phyloP scores from a whole-genome alignment of 2,113 vertebrate species.

The Rhea pennata region DNA sequence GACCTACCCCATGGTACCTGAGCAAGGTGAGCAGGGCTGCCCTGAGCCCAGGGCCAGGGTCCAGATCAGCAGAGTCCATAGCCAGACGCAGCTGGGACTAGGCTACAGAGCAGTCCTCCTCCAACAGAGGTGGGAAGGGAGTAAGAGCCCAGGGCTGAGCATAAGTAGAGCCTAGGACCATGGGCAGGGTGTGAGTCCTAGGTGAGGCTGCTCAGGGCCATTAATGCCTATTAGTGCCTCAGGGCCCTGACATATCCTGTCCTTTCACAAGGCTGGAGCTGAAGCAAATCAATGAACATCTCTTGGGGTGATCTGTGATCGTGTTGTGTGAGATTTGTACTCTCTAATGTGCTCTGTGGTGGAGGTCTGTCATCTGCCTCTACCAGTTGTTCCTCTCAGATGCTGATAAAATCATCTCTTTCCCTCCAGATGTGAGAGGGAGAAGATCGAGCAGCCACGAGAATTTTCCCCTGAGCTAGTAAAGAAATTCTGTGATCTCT shows the following conservation, averaged over 20 bases:
- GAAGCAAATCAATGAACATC: neutral
- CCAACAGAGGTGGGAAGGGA: neutral
- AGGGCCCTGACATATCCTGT: neutral
- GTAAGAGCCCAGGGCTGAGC: neutral
- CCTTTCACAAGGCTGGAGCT: neutral
- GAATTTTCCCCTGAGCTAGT: neutral
- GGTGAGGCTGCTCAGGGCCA: neutral
- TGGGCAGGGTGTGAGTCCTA: neutral
- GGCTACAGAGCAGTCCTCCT: too few relatives aligned
- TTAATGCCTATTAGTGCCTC: neutral
- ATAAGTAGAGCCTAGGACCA: neutral
- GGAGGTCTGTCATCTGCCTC: neutral
- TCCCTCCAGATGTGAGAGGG: neutral
- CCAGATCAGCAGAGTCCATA: neutral
- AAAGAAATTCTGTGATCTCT: neutral
- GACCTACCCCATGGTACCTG: neutral
- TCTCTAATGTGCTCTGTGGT: fast-evolving
- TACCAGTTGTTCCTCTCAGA: too few relatives aligned
- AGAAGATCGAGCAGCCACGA: fast-evolving
- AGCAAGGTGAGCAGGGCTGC: too few relatives aligned
- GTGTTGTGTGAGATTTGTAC: neutral
- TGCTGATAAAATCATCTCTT: neutral
- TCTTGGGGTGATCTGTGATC: too few relatives aligned
- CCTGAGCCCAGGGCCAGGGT: too few relatives aligned
- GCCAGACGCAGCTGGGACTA: too few relatives aligned